Base-by-base conservation (phyloP, 2,113 vertebrate species). In the Passerina amoena region DNA sequence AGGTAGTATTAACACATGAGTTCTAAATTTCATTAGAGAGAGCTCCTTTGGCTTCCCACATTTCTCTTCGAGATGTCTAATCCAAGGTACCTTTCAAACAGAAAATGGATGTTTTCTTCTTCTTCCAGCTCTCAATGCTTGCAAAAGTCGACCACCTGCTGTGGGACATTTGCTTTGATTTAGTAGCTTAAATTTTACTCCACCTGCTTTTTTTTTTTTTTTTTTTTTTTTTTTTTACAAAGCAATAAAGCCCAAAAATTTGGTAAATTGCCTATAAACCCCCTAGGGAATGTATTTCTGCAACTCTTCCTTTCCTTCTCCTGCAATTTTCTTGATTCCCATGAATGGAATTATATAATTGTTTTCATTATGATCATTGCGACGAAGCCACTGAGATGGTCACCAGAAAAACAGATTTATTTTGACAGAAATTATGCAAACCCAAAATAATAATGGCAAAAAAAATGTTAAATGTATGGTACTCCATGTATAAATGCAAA, bases 111-210 rank as follows among this genome's bases (percentile, higher is more conserved):
- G 1, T 4, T 92, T 91, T 96, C 48, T 88, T 95, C 70, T 89
- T 84, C 50, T 94, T 96, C 94, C 90, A 96, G 82, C 37, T 69
- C n/a, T 86, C 54, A 37, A 63, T 57, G 20, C 25, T 96, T 95
- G 83, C 72, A 80, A 69, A 93, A 84, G 37, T 66, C 0, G 1
- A 71, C 84, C 59, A 90, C 88, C 83, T 94, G 63, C 63, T 92
- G 50, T 84, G 69, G 44, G 44, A 85, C 51, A 87, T 90, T 92
- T 93, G 33, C 33, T 97, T 95, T 94, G 63, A 94, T 94, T 92
- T 95, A 89, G 47, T 45, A 51, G 61, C 64, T 94, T 73, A 95
- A 94, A 95, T 91, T 91, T 70, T 82, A 96, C n/a, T 94, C 65
- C 91, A 91, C 68, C 82, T 88, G 61, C 48, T 82, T 68, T 10